Percentiles rank a stretch among this genome's conserved stretches.
phyloP scores from a whole-genome alignment of 1,140 invertebrate species.

The Drosophila athabasca region DNA sequence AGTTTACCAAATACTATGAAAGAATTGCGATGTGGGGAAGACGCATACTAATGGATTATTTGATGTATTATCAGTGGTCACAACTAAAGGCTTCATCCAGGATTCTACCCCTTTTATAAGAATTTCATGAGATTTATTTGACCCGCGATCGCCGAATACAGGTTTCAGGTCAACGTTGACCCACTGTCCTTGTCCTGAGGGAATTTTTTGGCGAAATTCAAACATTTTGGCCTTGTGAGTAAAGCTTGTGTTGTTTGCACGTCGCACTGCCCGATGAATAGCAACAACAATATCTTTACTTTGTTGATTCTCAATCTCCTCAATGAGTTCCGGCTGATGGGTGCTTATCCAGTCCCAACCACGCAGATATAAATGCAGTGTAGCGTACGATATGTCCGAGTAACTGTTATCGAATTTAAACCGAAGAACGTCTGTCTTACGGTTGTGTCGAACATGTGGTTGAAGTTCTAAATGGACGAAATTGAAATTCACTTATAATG shows the following conservation, averaged over 20 bases:
- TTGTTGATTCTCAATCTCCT: slow-evolving; percentile 32
- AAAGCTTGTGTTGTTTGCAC: slow-evolving; percentile 53
- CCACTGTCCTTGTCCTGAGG: slow-evolving; percentile 87
- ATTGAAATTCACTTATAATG: neutral
- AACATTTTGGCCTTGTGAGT: slow-evolving; percentile 66
- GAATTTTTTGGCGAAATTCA: slow-evolving; percentile 69
- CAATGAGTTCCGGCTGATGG: slow-evolving; percentile 53
- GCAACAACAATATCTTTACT: slow-evolving; percentile 58
- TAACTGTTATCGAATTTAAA: slow-evolving; percentile 61
- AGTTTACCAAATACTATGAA: slow-evolving; percentile 4
- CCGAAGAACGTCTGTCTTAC: slow-evolving; percentile 57
- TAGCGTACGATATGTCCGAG: slow-evolving; percentile 66
- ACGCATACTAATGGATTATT: slow-evolving; percentile 61
- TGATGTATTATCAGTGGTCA: slow-evolving; percentile 52
- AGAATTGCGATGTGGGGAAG: neutral
- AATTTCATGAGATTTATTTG: slow-evolving; percentile 89
- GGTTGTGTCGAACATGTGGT: slow-evolving; percentile 53
- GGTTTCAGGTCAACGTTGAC: slow-evolving; percentile 89
- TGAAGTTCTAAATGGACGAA: slow-evolving; percentile 28
- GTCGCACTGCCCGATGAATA: slow-evolving; percentile 47
- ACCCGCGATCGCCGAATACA: slow-evolving; percentile 88
- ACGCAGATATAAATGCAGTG: slow-evolving; percentile 67
- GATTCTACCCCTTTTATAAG: slow-evolving; percentile 87
- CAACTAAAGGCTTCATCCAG: slow-evolving; percentile 84
- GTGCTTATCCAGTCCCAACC: slow-evolving; percentile 69